Base-by-base conservation (phyloP, 2,888 invertebrate species). In the Gasteruption jaculator region DNA sequence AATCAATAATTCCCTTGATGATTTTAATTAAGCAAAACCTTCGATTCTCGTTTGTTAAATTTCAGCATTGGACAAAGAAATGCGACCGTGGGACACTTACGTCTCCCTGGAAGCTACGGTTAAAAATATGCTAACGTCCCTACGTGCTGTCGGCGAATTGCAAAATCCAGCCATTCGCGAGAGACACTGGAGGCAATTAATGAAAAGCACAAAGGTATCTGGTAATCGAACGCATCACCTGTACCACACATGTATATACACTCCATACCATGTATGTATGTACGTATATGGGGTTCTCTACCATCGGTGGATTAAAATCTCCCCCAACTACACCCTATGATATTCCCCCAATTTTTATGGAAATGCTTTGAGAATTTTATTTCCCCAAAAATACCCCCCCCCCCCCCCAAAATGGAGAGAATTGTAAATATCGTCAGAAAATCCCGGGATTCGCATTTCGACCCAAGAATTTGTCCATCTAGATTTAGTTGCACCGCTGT, bases 121-220 rank as follows among this genome's bases (percentile, higher is more conserved):
- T 1, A 94, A 95, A 74, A 96, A 96, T 71, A 95, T 95, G 85
- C 73, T 95, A 37, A 95, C 95, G 3, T 95, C 95, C 0, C 74
- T 96, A 42, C 81, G 92, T 63, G 95, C 95, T 4, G 95, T 96
- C 3, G 91, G 91, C 26, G 95, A 96, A 68, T 76, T 96, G 3
- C 95, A 96, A 73, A 96, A 96, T 74, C 88, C 93, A 27, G 94
- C 95, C 0, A 94, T 96, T 51, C 79, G 95, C 45, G 93, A 95
- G 71, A 78, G 96, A 15, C 96, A 96, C 73, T 96, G 96, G 96
- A 85, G 91, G 65, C 94, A 95, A 72, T 77, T 96, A 36, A 95
- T 96, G 91, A 85, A 84, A 58, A 91, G 93, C 34, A 95, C 95
- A 12, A 94, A 94, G 87, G 91, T 90, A 78, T 42, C 53, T 19